Percentiles rank a stretch among this genome's conserved stretches.
These are phyloP conservation scores for Beaufortia kweichowensis DNA, from an alignment of 2,113 vertebrate genomes.

Conservation along the genomic window DNA sequence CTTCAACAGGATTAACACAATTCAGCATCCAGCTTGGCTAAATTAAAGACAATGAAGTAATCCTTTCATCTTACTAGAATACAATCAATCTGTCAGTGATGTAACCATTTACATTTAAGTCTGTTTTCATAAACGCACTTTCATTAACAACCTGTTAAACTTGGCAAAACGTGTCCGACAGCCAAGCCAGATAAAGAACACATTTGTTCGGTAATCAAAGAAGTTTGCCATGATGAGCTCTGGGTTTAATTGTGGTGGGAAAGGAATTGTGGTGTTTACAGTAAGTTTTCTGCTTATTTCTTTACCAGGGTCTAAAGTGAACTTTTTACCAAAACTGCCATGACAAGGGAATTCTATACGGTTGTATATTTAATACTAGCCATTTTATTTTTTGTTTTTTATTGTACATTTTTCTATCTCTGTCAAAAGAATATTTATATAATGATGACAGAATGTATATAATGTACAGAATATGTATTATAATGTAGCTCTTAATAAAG, in stretches of 20 bases:
- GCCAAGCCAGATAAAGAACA: not conserved
- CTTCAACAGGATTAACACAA: too few species aligned
- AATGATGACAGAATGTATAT: too few species aligned
- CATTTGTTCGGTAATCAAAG: not conserved
- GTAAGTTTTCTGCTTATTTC: not conserved
- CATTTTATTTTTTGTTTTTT: too few species aligned
- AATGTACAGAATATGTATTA: too few species aligned
- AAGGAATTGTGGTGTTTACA: not conserved
- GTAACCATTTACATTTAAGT: not conserved
- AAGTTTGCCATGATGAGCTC: constrained; percentile 17
- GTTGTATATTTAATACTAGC: too few species aligned
- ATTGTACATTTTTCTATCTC: too few species aligned
- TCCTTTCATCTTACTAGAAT: not conserved
- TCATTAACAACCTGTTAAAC: not conserved
- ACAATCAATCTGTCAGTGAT: not conserved
- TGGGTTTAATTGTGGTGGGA: constrained; percentile 13
- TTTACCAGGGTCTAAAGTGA: too few species aligned
- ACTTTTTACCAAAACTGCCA: too few species aligned
- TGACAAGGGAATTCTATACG: too few species aligned
- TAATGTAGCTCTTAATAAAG: too few species aligned
- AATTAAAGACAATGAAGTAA: not conserved
- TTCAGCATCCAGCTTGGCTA: not conserved
- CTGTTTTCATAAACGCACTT: not conserved
- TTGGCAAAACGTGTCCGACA: not conserved
- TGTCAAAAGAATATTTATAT: too few species aligned